Evolutionary conservation across 2,113 vertebrate species (phyloP).

Genomic region (Dicaeum eximium): DNA sequence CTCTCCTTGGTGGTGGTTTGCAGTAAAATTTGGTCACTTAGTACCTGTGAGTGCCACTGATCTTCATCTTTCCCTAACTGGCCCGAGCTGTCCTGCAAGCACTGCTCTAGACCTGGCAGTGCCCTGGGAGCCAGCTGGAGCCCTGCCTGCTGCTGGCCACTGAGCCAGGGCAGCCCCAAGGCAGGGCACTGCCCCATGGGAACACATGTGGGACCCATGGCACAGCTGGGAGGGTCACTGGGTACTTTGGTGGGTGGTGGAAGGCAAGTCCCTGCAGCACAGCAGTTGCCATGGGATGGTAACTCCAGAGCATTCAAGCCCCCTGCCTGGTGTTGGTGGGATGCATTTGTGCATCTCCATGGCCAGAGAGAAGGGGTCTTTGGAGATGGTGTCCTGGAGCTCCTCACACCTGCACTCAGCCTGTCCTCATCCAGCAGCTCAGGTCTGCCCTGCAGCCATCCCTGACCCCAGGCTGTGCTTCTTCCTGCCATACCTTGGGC

Average conservation of each 20-base stretch:
- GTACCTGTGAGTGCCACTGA: not conserved
- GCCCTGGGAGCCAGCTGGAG: not conserved
- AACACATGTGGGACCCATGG: not conserved
- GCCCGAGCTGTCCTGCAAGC: rapidly evolving
- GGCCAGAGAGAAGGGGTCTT: not conserved
- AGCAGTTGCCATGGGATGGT: not conserved
- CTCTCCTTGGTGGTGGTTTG: not conserved
- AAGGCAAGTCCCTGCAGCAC: not conserved
- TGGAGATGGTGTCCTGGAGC: not conserved
- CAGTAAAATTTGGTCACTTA: not conserved
- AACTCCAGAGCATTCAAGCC: not conserved
- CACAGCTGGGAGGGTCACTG: not conserved
- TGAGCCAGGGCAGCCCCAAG: not conserved
- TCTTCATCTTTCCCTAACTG: not conserved
- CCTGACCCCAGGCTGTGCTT: not conserved
- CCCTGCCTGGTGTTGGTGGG: not conserved
- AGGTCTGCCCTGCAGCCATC: too few relatives aligned
- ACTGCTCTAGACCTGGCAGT: not conserved
- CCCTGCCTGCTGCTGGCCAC: not conserved
- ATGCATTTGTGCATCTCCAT: not conserved
- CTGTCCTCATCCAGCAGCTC: not conserved
- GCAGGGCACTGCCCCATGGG: not conserved
- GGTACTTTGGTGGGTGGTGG: not conserved
- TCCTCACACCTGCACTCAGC: not conserved
- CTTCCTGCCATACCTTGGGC: not conserved